phyloP scores from a whole-genome alignment of 2,797 vertebrate genomes.

The Anisognathus igniventris region DNA sequence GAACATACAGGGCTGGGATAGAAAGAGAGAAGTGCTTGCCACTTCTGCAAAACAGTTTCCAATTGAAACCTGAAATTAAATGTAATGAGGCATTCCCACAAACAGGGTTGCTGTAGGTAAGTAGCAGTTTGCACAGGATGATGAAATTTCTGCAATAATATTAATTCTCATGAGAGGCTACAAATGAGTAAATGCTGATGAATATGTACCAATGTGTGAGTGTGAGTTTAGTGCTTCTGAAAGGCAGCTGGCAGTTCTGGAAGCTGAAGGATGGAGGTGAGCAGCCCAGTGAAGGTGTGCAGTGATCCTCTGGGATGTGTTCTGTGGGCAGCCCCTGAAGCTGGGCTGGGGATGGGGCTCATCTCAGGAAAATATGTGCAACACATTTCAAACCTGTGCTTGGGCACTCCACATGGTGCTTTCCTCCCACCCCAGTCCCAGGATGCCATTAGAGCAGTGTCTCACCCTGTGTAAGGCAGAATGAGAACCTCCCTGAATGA shows the following conservation, averaged over 20 bases:
- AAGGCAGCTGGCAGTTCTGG: constrained; percentile 4
- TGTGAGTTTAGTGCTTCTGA: background rate
- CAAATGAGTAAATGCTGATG: constrained; percentile 27
- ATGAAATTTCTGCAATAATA: constrained; percentile 18
- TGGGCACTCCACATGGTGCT: background rate
- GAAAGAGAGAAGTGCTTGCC: background rate
- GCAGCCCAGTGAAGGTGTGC: background rate
- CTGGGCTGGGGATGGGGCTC: accelerated
- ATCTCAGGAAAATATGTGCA: accelerated
- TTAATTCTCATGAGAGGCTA: constrained; percentile 40
- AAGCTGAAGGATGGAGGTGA: background rate
- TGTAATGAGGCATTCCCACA: constrained; percentile 13
- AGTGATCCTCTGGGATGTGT: accelerated
- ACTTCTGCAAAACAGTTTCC: constrained; percentile 19
- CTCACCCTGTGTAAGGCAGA: accelerated
- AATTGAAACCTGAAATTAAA: constrained; percentile 39
- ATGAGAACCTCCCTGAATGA: background rate
- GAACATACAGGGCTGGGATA: background rate
- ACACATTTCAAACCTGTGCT: accelerated
- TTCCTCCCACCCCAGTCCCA: background rate
- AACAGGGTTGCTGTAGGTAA: background rate
- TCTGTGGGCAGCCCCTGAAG: background rate
- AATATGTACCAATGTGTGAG: background rate
- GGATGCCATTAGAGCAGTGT: background rate
- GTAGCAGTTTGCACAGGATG: constrained; percentile 1